These are phyloP conservation scores for Stichopus chloronotus DNA, from an alignment of 35 echinoderm and acorn worm species.

Conservation along the genomic window DNA sequence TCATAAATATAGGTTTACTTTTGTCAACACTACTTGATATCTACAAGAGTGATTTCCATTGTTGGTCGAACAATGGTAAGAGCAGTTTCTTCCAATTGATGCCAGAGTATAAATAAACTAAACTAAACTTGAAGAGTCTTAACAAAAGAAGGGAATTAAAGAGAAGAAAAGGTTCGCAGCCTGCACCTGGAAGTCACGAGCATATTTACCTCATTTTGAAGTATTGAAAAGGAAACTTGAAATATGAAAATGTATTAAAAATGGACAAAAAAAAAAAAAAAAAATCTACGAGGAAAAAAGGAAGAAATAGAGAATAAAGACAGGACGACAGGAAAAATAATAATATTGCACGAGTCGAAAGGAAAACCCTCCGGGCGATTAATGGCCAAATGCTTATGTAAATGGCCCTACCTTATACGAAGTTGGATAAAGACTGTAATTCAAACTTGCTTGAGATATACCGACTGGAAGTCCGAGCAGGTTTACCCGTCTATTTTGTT, in stretches of 20 bases:
- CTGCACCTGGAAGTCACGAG: too few relatives aligned
- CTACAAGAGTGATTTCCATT: too few relatives aligned
- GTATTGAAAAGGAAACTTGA: too few relatives aligned
- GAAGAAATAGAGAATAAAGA: background rate
- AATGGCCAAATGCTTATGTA: background rate
- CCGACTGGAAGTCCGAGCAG: background rate
- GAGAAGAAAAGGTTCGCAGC: too few relatives aligned
- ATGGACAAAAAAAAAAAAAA: background rate
- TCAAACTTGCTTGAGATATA: background rate
- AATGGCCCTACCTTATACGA: background rate
- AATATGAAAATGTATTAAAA: background rate
- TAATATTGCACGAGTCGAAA: background rate
- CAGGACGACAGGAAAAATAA: background rate
- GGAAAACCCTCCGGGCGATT: background rate
- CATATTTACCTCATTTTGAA: too few relatives aligned
- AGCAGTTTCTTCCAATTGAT: too few relatives aligned
- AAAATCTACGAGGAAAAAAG: background rate
- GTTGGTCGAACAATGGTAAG: too few relatives aligned
- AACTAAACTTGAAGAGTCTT: too few relatives aligned
- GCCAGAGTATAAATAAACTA: too few relatives aligned
- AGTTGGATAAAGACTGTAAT: background rate
- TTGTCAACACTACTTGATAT: too few relatives aligned
- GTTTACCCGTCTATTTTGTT: background rate
- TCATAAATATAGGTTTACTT: too few relatives aligned
- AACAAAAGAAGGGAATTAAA: too few relatives aligned